A percentile compares a stretch with the other conserved stretches of the same genome.
Evolutionary conservation across 2,888 invertebrate genomes (phyloP).

Genomic region (Homarus gammarus): DNA sequence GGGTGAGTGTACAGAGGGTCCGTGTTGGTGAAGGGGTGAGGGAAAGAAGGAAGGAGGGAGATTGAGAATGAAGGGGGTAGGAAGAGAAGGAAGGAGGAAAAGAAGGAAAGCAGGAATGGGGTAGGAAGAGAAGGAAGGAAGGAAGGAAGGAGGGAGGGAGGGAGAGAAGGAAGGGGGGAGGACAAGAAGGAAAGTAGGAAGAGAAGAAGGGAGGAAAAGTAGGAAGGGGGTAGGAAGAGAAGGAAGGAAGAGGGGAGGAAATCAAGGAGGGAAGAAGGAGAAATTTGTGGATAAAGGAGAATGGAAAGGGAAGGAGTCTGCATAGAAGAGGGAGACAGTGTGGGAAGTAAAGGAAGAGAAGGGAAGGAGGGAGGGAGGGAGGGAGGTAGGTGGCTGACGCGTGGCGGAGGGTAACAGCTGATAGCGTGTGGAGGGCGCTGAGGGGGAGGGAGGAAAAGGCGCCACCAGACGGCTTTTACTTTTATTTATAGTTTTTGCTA

Average conservation of each 20-base stretch:
- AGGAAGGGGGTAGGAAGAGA: not conserved
- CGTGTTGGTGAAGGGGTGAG: too few relatives aligned
- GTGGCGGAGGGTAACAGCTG: not conserved
- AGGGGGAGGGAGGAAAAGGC: not conserved
- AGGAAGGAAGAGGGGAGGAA: not conserved
- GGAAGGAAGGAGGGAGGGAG: not conserved
- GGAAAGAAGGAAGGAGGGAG: not conserved
- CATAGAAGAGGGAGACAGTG: not conserved
- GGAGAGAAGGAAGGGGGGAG: constrained; percentile 7
- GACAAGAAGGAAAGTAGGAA: not conserved
- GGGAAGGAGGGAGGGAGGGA: not conserved
- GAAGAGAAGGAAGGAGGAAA: not conserved
- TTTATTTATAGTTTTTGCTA: too few relatives aligned
- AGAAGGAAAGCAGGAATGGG: constrained; percentile 2
- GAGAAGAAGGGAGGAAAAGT: not conserved
- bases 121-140: not conserved
- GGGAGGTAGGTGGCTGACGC: too few relatives aligned
- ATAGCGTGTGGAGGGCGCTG: not conserved
- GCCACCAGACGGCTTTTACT: too few relatives aligned
- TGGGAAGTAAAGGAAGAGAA: too few relatives aligned
- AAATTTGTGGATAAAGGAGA: too few relatives aligned
- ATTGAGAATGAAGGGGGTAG: not conserved
- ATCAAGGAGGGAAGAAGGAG: not conserved
- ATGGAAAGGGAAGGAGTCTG: not conserved
- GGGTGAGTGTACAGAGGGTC: too few relatives aligned